Percentiles rank a stretch among this genome's conserved stretches.
phyloP scores from a whole-genome alignment of 2,797 vertebrate genomes.

The Echeneis naucrates region DNA sequence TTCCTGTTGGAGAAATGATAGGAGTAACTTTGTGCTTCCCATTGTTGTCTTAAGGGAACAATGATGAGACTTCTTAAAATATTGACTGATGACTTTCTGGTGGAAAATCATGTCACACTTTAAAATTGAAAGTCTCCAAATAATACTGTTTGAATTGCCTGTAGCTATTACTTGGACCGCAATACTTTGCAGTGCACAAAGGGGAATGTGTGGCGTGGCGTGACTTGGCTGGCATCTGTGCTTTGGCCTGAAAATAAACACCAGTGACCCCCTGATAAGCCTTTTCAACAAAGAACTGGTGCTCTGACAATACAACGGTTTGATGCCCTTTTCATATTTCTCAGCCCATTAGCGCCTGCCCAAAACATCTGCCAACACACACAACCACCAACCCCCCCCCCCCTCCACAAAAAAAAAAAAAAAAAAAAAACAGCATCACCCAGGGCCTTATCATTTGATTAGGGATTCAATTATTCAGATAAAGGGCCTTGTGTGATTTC shows the following conservation, averaged over 20 bases:
- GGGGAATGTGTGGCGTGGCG: constrained; percentile 26
- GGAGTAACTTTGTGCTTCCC: constrained; percentile 15
- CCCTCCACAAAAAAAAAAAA: constrained; percentile 46
- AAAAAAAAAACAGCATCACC: constrained; percentile 47
- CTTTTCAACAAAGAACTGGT: constrained; percentile 64
- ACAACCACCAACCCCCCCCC: constrained; percentile 37
- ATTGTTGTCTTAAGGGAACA: neutral
- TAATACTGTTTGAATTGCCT: constrained; percentile 9
- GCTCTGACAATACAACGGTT: constrained; percentile 63
- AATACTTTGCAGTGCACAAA: constrained; percentile 14
- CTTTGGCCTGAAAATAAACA: constrained; percentile 47
- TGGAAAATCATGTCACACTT: constrained; percentile 1
- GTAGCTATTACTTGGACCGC: constrained; percentile 1
- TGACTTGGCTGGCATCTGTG: constrained; percentile 33
- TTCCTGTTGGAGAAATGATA: neutral
- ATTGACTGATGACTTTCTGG: neutral
- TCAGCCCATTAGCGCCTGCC: constrained; percentile 52
- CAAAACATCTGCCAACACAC: constrained; percentile 56
- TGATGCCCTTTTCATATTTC: constrained; percentile 74
- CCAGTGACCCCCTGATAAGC: constrained; percentile 58
- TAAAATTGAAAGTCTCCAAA: neutral
- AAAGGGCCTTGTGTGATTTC: constrained; percentile 50
- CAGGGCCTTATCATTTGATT: constrained; percentile 61
- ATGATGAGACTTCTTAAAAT: constrained; percentile 3
- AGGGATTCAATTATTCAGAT: constrained; percentile 74